Conservation (phyloP, 2,113 vertebrate genomes). For the Daboia siamensis region DNA sequence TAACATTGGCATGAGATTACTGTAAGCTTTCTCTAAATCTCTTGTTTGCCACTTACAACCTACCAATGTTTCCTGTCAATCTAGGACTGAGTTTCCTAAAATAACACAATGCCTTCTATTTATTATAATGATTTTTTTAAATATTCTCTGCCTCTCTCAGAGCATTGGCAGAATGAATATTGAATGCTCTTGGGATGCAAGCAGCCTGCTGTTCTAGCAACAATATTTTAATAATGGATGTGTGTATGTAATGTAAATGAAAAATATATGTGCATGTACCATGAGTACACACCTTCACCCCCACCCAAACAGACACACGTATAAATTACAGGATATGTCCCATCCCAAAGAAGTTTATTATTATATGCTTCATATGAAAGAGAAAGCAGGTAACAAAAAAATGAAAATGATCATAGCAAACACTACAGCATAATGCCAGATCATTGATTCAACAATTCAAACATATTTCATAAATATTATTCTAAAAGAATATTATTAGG, state of each 20-base stretch:
- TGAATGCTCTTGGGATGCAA: neutral
- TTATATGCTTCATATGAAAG: neutral
- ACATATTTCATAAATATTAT: neutral
- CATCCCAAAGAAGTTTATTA: neutral
- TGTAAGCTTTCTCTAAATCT: neutral
- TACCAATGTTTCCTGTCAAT: neutral
- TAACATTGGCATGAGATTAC: neutral
- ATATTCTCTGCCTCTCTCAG: neutral
- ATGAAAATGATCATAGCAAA: neutral
- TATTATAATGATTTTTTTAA: neutral
- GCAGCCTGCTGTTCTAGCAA: neutral
- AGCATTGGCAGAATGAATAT: neutral
- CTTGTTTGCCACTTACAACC: neutral
- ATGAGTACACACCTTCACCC: too few species aligned
- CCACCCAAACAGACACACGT: too few species aligned
- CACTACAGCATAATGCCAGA: neutral
- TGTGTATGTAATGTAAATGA: neutral
- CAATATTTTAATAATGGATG: neutral
- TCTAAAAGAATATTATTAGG: neutral
- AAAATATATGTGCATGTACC: neutral
- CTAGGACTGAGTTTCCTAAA: neutral
- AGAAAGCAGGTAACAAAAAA: neutral
- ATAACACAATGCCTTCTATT: neutral
- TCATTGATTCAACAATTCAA: neutral
- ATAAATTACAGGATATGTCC: neutral